These are phyloP conservation scores for Tetanocera ferruginea DNA, from an alignment of 2,888 invertebrate genomes.

Conservation along the genomic window DNA sequence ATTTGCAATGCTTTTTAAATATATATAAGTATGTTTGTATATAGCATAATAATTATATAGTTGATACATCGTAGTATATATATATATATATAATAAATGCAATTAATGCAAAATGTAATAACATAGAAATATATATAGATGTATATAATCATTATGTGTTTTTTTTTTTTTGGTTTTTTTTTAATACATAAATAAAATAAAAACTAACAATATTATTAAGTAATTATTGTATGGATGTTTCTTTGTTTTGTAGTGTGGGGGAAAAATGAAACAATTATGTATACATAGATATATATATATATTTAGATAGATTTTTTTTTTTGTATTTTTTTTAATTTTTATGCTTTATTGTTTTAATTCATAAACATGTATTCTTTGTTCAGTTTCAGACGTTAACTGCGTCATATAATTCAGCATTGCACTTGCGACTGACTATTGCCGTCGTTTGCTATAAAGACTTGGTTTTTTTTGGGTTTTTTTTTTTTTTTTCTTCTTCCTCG, in stretches of 20 bases:
- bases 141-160: neutral
- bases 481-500: neutral
- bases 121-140: neutral
- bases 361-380: too few relatives aligned
- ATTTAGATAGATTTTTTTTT: too few relatives aligned
- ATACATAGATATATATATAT: too few relatives aligned
- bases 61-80: neutral
- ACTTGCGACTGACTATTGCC: neutral
- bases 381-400: too few relatives aligned
- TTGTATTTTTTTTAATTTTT: neutral
- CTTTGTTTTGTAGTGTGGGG: too few relatives aligned
- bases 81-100: neutral
- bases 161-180: neutral
- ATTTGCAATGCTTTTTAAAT: slow-evolving; percentile 20
- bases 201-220: too few relatives aligned
- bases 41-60: slow-evolving; percentile 17
- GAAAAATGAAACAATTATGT: too few relatives aligned
- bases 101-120: neutral
- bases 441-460: neutral
- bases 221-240: too few relatives aligned
- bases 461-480: neutral
- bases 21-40: neutral
- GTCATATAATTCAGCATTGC: neutral
- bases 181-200: too few relatives aligned
- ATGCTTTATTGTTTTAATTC: neutral